A percentile compares a stretch with the other conserved stretches of the same genome.
phyloP scores from a whole-genome alignment of 2,888 invertebrate species.

The Drosophila anomelani region DNA sequence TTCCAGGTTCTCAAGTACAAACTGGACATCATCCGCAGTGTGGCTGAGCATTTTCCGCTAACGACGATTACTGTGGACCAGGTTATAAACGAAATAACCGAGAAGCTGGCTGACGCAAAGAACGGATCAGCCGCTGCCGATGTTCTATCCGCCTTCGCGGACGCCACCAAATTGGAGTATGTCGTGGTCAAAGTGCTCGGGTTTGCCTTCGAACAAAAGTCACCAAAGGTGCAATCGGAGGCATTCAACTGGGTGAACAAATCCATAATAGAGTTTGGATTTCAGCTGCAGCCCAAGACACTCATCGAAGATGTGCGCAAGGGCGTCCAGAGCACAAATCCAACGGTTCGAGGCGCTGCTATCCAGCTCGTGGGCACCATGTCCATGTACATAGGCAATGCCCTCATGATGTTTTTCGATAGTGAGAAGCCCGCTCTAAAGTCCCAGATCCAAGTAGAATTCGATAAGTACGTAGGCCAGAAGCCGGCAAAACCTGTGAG shows the following conservation, averaged over 20 bases:
- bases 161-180: slow-evolving; percentile 90
- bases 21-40: slow-evolving; percentile 91
- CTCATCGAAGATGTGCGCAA: slow-evolving; percentile 92
- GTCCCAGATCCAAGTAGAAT: slow-evolving; percentile 93
- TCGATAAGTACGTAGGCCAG: slow-evolving; percentile 92
- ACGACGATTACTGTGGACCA: slow-evolving; percentile 90
- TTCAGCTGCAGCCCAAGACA: slow-evolving; percentile 90
- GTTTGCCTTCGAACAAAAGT: slow-evolving; percentile 94
- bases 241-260: slow-evolving; percentile 91
- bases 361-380: slow-evolving; percentile 88
- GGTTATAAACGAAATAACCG: slow-evolving; percentile 92
- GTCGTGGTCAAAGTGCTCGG: slow-evolving; percentile 90
- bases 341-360: slow-evolving; percentile 91
- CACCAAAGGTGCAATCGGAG: slow-evolving; percentile 95
- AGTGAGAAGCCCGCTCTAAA: slow-evolving; percentile 93
- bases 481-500: slow-evolving; percentile 91
- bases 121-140: slow-evolving; percentile 88
- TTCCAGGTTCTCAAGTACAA: slow-evolving; percentile 95
- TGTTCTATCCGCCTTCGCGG: slow-evolving; percentile 90
- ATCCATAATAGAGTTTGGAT: slow-evolving; percentile 94
- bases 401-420: slow-evolving; percentile 91
- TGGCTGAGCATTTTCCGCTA: slow-evolving; percentile 91
- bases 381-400: slow-evolving; percentile 92
- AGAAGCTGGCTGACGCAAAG: slow-evolving; percentile 93
- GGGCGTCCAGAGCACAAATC: slow-evolving; percentile 93